These are phyloP conservation scores for Bettongia penicillata DNA, from an alignment of 2,113 vertebrate genomes.

Conservation along the genomic window DNA sequence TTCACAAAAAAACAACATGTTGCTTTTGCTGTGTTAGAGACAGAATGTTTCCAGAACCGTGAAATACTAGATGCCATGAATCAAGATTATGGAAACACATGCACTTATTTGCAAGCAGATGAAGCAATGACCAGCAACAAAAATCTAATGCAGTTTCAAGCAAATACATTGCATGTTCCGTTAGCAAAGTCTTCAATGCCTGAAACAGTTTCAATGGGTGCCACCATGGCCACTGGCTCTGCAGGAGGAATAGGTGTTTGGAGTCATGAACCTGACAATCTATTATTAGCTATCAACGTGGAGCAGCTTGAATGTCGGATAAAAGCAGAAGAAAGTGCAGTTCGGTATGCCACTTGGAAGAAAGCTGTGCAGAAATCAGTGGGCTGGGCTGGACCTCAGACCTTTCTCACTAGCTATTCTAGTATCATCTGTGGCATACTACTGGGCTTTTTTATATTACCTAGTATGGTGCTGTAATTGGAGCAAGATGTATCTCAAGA, in stretches of 20 bases:
- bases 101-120: slow-evolving; percentile 92
- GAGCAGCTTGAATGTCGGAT: slow-evolving; percentile 94
- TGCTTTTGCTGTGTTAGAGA: slow-evolving; percentile 96
- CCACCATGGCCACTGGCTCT: slow-evolving; percentile 96
- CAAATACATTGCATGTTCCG: slow-evolving; percentile 93
- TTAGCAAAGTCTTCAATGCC: slow-evolving; percentile 92
- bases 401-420: slow-evolving; percentile 83
- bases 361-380: slow-evolving; percentile 94
- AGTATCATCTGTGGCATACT: slow-evolving; percentile 93
- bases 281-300: slow-evolving; percentile 83
- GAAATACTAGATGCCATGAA: slow-evolving; percentile 98
- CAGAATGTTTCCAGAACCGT: slow-evolving; percentile 96
- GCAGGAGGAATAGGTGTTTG: slow-evolving; percentile 93
- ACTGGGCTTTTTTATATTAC: slow-evolving; percentile 94
- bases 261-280: slow-evolving; percentile 86
- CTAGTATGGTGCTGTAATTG: slow-evolving; percentile 96
- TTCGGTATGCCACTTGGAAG: slow-evolving; percentile 94
- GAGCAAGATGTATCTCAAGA: slow-evolving; percentile 90
- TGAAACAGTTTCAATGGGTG: slow-evolving; percentile 94
- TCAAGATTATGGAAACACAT: slow-evolving; percentile 91
- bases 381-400: slow-evolving; percentile 91
- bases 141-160: slow-evolving; percentile 94
- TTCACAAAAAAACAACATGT: slow-evolving; percentile 97
- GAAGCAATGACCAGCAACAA: slow-evolving; percentile 93
- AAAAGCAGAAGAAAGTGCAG: slow-evolving; percentile 92